phyloP scores from a whole-genome alignment of 2,113 vertebrate genomes.

The Malurus elegans region DNA sequence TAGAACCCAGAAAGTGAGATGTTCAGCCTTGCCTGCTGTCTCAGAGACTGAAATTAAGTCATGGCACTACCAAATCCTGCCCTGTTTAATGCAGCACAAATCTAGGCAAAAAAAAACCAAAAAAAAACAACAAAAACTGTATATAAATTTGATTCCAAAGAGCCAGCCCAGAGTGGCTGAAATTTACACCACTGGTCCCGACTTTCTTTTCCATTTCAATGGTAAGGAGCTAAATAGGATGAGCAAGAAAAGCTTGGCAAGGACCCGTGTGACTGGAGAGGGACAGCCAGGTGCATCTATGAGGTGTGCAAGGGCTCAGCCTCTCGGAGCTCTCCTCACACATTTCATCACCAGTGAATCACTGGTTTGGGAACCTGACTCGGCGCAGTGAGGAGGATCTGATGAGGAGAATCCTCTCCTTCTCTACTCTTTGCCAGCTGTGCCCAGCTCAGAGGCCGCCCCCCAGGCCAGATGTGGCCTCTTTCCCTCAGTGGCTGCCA shows the following conservation, averaged over 20 bases:
- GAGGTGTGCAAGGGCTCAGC: not conserved
- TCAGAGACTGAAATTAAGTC: too few relatives aligned
- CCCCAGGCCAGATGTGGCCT: too few relatives aligned
- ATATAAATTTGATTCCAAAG: not conserved
- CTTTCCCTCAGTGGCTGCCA: too few relatives aligned
- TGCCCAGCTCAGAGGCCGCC: not conserved
- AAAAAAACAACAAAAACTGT: too few relatives aligned
- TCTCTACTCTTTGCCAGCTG: not conserved
- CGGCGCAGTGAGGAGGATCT: fast-evolving
- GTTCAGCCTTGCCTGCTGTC: not conserved
- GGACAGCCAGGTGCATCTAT: not conserved
- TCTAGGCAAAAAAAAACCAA: too few relatives aligned
- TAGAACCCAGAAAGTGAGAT: not conserved
- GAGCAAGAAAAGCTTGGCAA: not conserved
- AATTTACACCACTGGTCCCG: not conserved
- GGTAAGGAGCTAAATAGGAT: not conserved
- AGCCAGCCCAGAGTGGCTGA: not conserved
- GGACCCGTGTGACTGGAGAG: not conserved
- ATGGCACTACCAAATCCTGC: too few relatives aligned
- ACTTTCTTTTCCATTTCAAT: not conserved
- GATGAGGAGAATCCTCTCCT: not conserved
- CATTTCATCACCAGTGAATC: not conserved
- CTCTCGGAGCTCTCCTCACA: not conserved
- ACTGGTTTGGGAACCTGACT: not conserved
- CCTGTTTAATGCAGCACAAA: too few relatives aligned